Conservation (phyloP, 2,888 invertebrate genomes). For the Clanis bilineata region DNA sequence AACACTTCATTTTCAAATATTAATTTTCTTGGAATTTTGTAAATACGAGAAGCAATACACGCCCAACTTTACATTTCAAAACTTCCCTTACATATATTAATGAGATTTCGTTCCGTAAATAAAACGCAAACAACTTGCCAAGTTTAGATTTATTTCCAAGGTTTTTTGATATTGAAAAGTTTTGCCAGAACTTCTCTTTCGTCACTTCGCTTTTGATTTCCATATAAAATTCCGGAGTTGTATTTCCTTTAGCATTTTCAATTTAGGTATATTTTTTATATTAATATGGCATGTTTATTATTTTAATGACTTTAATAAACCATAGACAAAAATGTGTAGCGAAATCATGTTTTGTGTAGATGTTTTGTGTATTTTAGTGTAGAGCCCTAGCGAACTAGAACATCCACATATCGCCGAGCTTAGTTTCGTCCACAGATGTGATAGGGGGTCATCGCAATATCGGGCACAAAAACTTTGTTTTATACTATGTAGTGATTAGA, state of each 20-base stretch:
- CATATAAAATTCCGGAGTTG: neutral
- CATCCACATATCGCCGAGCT: too few species aligned
- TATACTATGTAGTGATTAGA: too few species aligned
- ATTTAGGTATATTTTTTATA: neutral
- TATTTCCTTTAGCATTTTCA: neutral
- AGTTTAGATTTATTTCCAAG: slow-evolving; percentile 10
- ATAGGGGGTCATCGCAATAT: too few species aligned
- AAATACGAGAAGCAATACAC: neutral
- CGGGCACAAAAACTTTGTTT: too few species aligned
- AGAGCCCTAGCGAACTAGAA: too few species aligned
- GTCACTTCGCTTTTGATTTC: slow-evolving; percentile 10
- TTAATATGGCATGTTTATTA: neutral
- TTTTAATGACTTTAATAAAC: too few species aligned
- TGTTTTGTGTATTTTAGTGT: too few species aligned
- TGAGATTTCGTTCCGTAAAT: slow-evolving; percentile 6
- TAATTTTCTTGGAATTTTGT: too few species aligned
- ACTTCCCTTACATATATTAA: neutral
- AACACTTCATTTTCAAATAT: too few species aligned
- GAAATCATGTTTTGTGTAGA: too few species aligned
- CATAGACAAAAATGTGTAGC: too few species aligned
- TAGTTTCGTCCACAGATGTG: too few species aligned
- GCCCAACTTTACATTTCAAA: neutral
- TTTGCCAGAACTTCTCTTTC: slow-evolving; percentile 3
- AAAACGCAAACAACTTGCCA: slow-evolving; percentile 3
- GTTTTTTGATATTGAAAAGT: slow-evolving; percentile 13